phyloP scores from a whole-genome alignment of 2,888 invertebrate species.

The Aricia artaxerxes region DNA sequence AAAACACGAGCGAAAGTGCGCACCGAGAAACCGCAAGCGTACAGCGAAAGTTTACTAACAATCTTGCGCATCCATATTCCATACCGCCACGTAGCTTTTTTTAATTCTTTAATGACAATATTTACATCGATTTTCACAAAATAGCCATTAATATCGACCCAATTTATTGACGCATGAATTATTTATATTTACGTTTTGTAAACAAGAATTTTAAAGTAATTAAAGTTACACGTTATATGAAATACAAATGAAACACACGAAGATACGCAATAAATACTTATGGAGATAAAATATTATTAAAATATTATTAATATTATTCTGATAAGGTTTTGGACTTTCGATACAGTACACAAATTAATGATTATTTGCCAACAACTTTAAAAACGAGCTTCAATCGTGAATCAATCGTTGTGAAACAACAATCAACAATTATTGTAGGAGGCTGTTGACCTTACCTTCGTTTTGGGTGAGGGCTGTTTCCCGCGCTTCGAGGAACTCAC shows the following conservation, averaged over 20 bases:
- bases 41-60: conserved; percentile 64
- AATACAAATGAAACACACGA: neutral
- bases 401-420: conserved; percentile 32
- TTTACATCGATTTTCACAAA: conserved; percentile 8
- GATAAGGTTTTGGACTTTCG: conserved; percentile 4
- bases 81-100: conserved; percentile 40
- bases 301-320: neutral
- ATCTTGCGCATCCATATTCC: conserved; percentile 39
- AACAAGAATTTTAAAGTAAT: conserved; percentile 6
- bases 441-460: conserved; percentile 77
- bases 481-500: conserved; percentile 78
- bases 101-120: conserved; percentile 25
- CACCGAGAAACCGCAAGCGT: conserved; percentile 38
- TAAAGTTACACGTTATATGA: neutral
- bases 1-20: conserved; percentile 63
- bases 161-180: neutral
- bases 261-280: neutral
- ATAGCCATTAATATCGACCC: neutral
- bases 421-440: conserved; percentile 44
- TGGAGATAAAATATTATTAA: neutral
- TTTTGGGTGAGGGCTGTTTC: conserved; percentile 78
- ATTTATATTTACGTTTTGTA: conserved; percentile 21
- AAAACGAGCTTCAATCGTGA: conserved; percentile 14
- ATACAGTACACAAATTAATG: neutral
- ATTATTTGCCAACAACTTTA: neutral